Base-by-base conservation (phyloP, 1,140 invertebrate genomes). In the Chymomyza costata region DNA sequence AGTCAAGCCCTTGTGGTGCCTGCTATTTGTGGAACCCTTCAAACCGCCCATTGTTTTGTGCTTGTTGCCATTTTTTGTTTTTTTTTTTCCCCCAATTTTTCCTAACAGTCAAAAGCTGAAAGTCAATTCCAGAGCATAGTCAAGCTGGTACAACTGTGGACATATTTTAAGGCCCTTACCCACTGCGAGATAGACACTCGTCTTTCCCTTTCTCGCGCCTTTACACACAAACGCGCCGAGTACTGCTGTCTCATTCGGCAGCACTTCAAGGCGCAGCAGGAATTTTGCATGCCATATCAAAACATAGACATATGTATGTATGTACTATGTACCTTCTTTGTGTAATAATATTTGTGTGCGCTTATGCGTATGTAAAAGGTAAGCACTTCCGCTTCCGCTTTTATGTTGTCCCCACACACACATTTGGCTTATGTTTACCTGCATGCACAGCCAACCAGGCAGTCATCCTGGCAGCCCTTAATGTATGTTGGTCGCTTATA, bases 331-430 rank as follows among this genome's bases (percentile, higher is more conserved):
- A n/a, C n/a, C n/a, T n/a, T 45, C 13, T 58, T 25, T 43, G 28
- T 40, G 18, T 15, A 25, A n/a, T n/a, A n/a, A n/a, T 34, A 15
- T 52, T 25, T 18, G 19, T 70, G 31, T 50, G 43, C 25, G 21
- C 52, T 19, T 51, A 47, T 57, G 41, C 61, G 63, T 63, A 32
- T 60, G 50, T 39, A 37, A 53, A 60, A 53, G 57, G 71, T 71
- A 78, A 76, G 71, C 62, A 78, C 71, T 78, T 76, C 66, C 70
- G 66, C 57, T 78, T 78, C 71, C 70, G 70, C 62, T 76, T 76
- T 76, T 56, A 76, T 66, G 65, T 65, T 65, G 44, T 44, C 43
- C 62, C 19, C 44, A 38, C 41, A 31, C 40, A 59, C 37, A 54
- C 46, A 54, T 25, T 25, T 25, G 8, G 8, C 21, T 25, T 25